Evolutionary conservation across 1,140 invertebrate genomes (phyloP).

Genomic region (Drosophila kepulauana): DNA sequence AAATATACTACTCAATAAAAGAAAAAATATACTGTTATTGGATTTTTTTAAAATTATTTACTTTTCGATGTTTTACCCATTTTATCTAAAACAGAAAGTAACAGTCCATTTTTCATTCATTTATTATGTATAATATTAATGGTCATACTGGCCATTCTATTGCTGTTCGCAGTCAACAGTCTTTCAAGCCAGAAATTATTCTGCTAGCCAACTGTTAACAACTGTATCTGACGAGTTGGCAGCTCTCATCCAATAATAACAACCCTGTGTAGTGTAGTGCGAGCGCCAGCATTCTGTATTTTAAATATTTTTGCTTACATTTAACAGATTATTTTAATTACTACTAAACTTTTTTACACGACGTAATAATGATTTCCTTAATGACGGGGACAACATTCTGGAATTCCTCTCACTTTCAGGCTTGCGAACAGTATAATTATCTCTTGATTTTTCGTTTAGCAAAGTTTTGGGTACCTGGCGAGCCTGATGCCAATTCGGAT

Average conservation of each 20-base stretch:
- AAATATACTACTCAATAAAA: too few relatives aligned
- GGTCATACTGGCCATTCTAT: too few relatives aligned
- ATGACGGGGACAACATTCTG: neutral
- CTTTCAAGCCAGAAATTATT: neutral
- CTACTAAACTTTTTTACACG: neutral
- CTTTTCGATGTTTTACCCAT: too few relatives aligned
- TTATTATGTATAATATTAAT: too few relatives aligned
- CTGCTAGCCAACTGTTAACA: neutral
- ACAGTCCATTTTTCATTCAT: too few relatives aligned
- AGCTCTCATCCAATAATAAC: neutral
- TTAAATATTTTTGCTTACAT: neutral
- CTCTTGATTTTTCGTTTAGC: constrained; percentile 19
- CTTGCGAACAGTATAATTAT: neutral
- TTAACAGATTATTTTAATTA: neutral
- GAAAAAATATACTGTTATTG: too few relatives aligned
- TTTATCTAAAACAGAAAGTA: too few relatives aligned
- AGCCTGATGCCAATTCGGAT: constrained; percentile 61
- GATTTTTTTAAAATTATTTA: too few relatives aligned
- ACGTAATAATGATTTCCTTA: neutral
- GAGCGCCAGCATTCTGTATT: neutral
- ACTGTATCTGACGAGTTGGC: constrained; percentile 10
- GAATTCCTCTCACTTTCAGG: neutral
- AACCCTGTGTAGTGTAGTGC: neutral
- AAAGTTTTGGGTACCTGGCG: constrained; percentile 44
- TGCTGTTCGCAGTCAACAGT: neutral